These are phyloP conservation scores for Drosophila seguyi DNA, from an alignment of 1,140 invertebrate genomes.

Conservation along the genomic window DNA sequence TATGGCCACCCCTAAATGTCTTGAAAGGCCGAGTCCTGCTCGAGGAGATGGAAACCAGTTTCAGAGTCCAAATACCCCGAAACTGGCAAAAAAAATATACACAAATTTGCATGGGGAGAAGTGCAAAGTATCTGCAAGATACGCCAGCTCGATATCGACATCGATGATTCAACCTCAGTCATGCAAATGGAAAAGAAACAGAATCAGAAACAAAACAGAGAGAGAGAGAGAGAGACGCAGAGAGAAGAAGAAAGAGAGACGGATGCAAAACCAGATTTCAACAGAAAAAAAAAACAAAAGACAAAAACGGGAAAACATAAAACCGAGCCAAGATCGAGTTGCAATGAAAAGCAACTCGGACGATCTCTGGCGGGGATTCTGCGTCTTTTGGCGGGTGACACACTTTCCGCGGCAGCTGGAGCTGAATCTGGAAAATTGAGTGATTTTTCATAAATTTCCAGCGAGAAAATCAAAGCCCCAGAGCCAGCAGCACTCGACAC, in stretches of 20 bases:
- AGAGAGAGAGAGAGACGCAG: conserved; percentile 13
- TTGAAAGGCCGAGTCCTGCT: conserved; percentile 37
- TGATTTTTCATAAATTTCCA: conserved; percentile 62
- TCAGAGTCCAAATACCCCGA: conserved; percentile 64
- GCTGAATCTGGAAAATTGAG: conserved; percentile 54
- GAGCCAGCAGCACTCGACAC: conserved; percentile 52
- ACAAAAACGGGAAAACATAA: conserved; percentile 30
- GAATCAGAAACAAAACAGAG: conserved; percentile 36
- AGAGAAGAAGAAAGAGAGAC: conserved; percentile 13
- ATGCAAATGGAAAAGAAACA: conserved; percentile 74
- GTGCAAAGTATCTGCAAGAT: conserved; percentile 69
- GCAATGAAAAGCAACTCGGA: conserved; percentile 37
- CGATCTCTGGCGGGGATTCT: conserved; percentile 33
- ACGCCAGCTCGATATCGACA: conserved; percentile 61
- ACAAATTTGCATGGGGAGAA: conserved; percentile 56
- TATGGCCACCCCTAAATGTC: conserved; percentile 4
- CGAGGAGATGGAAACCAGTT: conserved; percentile 52
- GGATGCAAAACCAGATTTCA: conserved; percentile 74
- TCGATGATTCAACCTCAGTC: conserved; percentile 73
- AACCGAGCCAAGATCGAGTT: conserved; percentile 69
- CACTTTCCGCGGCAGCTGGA: conserved; percentile 54
- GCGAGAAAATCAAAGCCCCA: conserved; percentile 51
- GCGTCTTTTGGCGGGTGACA: conserved; percentile 56
- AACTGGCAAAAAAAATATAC: conserved; percentile 38
- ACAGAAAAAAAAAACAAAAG: conserved; percentile 54